Evolutionary conservation across 37 sponge, comb jelly and placozoan genomes (phyloP).

Genomic region (Haliclona indistincta): DNA sequence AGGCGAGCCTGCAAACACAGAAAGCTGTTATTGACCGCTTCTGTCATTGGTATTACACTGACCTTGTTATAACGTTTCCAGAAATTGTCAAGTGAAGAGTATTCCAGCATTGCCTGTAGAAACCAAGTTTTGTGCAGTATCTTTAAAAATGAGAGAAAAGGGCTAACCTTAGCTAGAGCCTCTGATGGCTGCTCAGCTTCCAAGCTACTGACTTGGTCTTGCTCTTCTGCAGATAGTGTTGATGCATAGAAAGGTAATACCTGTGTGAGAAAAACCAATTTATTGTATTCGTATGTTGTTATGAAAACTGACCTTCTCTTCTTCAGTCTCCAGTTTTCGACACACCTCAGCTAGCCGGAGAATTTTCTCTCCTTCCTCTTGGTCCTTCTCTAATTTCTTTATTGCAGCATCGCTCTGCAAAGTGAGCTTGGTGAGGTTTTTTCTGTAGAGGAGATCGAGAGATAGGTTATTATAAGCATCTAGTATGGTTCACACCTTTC

Average conservation of each 20-base stretch:
- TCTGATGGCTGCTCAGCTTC: conserved; percentile 61
- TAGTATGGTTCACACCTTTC: conserved; percentile 68
- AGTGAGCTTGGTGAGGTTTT: conserved; percentile 82
- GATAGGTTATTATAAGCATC: not conserved
- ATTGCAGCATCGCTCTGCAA: conserved; percentile 80
- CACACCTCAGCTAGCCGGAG: conserved; percentile 91
- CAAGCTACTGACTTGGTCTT: conserved; percentile 42
- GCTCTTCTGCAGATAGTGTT: conserved; percentile 81
- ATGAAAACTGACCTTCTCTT: conserved; percentile 80
- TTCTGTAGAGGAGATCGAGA: conserved; percentile 29
- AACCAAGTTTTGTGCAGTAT: not conserved
- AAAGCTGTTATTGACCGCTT: not conserved
- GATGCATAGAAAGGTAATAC: conserved; percentile 92
- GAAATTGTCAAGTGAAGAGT: conserved; percentile 84
- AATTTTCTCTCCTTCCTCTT: conserved; percentile 79
- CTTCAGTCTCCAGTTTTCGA: conserved; percentile 96
- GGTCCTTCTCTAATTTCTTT: conserved; percentile 65
- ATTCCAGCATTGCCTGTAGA: conserved; percentile 81
- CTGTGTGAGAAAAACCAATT: conserved; percentile 7
- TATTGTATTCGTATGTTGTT: not conserved
- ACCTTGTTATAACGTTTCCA: conserved; percentile 98
- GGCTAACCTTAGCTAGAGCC: conserved; percentile 66
- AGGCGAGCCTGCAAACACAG: conserved; percentile 56
- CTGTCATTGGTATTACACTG: not conserved
- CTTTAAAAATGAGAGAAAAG: not conserved